Conservation (phyloP, 1,140 invertebrate genomes). For the Sitodiplosis mosellana region DNA sequence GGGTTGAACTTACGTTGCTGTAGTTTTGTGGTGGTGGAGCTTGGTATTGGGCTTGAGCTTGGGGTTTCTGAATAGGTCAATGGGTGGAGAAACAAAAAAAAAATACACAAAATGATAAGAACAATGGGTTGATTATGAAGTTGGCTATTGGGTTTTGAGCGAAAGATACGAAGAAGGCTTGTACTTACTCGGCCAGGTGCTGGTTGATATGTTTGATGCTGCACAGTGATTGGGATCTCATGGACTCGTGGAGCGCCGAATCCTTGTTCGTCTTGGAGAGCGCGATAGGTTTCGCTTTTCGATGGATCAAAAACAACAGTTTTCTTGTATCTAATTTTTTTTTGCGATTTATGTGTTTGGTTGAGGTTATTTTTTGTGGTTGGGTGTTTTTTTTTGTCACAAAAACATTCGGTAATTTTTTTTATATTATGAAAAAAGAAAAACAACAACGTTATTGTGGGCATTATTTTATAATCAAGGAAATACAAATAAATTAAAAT, state of each 20-base stretch:
- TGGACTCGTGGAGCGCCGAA: slow-evolving; percentile 39
- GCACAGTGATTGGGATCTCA: slow-evolving; percentile 39
- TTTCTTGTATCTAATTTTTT: slow-evolving; percentile 35
- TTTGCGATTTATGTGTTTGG: slow-evolving; percentile 16
- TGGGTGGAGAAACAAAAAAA: neutral
- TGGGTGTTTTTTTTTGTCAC: slow-evolving; percentile 12
- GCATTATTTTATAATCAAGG: slow-evolving; percentile 7
- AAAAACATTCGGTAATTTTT: slow-evolving; percentile 1
- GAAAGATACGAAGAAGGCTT: neutral
- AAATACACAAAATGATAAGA: neutral
- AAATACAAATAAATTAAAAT: neutral
- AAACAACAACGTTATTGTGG: slow-evolving; percentile 8
- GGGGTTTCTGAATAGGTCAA: neutral
- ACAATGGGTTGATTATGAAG: neutral
- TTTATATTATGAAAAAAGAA: slow-evolving; percentile 12
- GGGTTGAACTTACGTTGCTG: neutral
- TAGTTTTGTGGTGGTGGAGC: slow-evolving; percentile 1
- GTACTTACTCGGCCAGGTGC: slow-evolving; percentile 32
- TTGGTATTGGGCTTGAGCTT: neutral
- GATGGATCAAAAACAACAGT: slow-evolving; percentile 60
- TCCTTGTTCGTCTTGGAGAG: slow-evolving; percentile 51
- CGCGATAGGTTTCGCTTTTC: slow-evolving; percentile 68
- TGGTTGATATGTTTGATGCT: slow-evolving; percentile 54
- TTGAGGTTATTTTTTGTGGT: slow-evolving; percentile 6
- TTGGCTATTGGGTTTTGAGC: neutral